Percentiles rank a stretch among this genome's conserved stretches.
Evolutionary conservation across 2,797 vertebrate species (phyloP).

Genomic region (Xenops minutus): DNA sequence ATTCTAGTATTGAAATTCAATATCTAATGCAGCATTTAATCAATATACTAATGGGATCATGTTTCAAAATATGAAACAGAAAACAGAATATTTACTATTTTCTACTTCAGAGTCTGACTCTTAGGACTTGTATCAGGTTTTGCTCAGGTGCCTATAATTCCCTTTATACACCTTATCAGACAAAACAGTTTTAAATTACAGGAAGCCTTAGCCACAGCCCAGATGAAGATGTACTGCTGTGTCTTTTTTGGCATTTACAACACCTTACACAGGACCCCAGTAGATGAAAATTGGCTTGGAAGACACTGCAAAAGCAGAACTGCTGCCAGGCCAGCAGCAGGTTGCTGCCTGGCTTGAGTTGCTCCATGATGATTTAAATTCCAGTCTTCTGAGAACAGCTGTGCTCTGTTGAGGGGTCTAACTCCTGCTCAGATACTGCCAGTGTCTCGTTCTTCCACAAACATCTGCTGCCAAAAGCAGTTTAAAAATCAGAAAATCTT

Average conservation of each 20-base stretch:
- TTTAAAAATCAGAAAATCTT: neutral
- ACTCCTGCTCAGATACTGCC: neutral
- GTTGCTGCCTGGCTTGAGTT: neutral
- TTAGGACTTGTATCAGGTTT: neutral
- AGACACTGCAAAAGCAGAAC: neutral
- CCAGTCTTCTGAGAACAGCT: neutral
- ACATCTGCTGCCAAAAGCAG: neutral
- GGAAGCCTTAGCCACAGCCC: neutral
- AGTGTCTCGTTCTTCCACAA: neutral
- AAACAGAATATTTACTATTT: neutral
- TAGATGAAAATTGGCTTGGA: neutral
- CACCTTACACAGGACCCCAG: neutral
- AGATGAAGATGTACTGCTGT: neutral
- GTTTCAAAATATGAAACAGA: slow-evolving; percentile 21
- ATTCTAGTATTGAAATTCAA: slow-evolving; percentile 15
- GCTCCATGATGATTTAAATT: neutral
- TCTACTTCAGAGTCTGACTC: neutral
- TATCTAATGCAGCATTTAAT: slow-evolving; percentile 8
- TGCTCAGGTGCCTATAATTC: neutral
- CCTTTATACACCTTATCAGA: neutral
- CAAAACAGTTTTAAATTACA: neutral
- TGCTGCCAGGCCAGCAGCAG: neutral
- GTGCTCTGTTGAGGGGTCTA: neutral
- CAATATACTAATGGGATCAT: neutral
- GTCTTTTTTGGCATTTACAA: neutral